A percentile compares a stretch with the other conserved stretches of the same genome.
phyloP scores from a whole-genome alignment of 2,888 invertebrate species.

The Seira sanloemensis region DNA sequence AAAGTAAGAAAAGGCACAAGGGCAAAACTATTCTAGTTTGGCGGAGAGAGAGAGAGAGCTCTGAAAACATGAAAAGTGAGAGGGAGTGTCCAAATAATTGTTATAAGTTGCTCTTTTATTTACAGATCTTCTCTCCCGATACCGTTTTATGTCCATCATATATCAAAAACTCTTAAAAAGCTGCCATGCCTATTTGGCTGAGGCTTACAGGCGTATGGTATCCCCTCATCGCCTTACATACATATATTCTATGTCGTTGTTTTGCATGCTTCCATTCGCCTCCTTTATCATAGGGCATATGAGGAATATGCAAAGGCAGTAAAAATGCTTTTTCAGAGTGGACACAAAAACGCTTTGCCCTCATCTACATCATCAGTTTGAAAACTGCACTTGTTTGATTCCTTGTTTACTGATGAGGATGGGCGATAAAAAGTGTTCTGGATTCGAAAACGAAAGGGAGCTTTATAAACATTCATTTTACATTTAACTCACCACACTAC shows the following conservation, averaged over 20 bases:
- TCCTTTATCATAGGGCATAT: not conserved
- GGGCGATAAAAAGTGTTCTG: not conserved
- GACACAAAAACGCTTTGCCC: not conserved
- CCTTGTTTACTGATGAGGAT: constrained; percentile 11
- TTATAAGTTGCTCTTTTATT: constrained; percentile 69
- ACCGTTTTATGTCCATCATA: constrained; percentile 67
- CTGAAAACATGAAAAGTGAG: constrained; percentile 19
- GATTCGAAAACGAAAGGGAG: not conserved
- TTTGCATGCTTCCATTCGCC: not conserved
- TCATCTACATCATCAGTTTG: not conserved
- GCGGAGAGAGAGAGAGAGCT: constrained; percentile 1
- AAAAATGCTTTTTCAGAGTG: not conserved
- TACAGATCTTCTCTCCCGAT: constrained; percentile 67
- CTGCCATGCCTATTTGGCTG: constrained; percentile 6
- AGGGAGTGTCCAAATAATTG: constrained; percentile 66
- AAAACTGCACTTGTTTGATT: not conserved
- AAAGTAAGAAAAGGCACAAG: too few species aligned
- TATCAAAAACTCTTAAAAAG: constrained; percentile 61
- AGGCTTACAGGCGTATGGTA: constrained; percentile 13
- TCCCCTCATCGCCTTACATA: constrained; percentile 18
- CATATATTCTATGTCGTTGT: not conserved
- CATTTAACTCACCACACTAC: too few species aligned
- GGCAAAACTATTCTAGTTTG: not conserved
- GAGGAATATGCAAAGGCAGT: too few species aligned
- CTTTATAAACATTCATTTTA: too few species aligned